phyloP scores from a whole-genome alignment of 2,797 vertebrate species.

The Harpagifer antarcticus region DNA sequence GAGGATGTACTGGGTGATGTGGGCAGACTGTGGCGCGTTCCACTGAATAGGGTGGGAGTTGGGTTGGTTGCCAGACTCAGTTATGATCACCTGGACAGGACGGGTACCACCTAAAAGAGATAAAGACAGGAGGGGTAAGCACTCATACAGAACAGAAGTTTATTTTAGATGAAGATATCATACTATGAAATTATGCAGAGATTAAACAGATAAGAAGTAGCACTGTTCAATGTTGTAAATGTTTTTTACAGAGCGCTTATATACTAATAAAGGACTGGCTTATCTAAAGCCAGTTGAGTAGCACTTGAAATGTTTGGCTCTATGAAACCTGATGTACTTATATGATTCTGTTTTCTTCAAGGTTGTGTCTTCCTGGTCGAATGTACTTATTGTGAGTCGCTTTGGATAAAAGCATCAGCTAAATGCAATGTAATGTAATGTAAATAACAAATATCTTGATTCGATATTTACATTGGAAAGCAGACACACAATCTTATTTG shows the following conservation, averaged over 20 bases:
- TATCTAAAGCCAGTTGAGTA: too few species aligned
- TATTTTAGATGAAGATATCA: neutral
- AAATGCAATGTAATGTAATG: too few species aligned
- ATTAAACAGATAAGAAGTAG: neutral
- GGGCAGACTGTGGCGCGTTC: constrained; percentile 90
- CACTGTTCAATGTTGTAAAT: neutral
- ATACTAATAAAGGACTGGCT: too few species aligned
- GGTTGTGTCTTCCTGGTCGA: too few species aligned
- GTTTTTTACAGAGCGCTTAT: too few species aligned
- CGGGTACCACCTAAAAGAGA: constrained; percentile 84
- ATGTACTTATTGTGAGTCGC: too few species aligned
- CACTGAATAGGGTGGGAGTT: constrained; percentile 98
- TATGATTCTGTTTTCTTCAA: too few species aligned
- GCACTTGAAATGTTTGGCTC: too few species aligned
- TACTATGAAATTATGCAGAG: neutral
- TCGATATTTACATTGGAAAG: neutral
- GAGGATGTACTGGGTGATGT: constrained; percentile 94
- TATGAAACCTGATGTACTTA: too few species aligned
- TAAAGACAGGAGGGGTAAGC: constrained; percentile 4
- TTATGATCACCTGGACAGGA: constrained; percentile 95
- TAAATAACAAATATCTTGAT: neutral
- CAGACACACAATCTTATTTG: neutral
- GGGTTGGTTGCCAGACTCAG: constrained; percentile 92
- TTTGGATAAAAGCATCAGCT: too few species aligned
- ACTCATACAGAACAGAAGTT: neutral